Conservation (phyloP, 2,797 vertebrate species). For the Cryptoprocta ferox region DNA sequence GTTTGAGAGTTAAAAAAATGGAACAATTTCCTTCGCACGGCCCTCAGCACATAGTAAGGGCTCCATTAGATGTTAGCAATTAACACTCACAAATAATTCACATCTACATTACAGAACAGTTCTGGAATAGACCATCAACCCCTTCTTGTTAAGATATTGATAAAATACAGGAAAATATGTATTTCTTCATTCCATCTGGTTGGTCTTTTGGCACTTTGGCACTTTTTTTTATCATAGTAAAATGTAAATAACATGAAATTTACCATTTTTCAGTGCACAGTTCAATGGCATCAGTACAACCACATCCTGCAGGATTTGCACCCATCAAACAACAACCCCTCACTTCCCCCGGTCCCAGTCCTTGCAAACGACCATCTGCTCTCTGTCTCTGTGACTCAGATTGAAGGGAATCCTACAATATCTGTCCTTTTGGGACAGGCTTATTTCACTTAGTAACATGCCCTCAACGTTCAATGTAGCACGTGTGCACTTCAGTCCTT, state of each 20-base stretch:
- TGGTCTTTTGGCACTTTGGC: background rate
- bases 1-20: slow-evolving; percentile 20
- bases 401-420: background rate
- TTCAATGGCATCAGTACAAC: background rate
- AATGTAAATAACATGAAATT: background rate
- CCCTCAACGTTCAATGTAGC: background rate
- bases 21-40: background rate
- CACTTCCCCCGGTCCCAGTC: too few relatives aligned
- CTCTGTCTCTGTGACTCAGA: background rate
- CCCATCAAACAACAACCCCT: background rate
- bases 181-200: background rate
- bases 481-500: background rate
- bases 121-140: background rate
- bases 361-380: background rate
- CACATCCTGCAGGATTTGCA: background rate
- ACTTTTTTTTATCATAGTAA: background rate
- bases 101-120: background rate
- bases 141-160: background rate
- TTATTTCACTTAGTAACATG: background rate
- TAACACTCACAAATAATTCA: background rate
- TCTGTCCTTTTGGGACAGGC: background rate
- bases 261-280: background rate
- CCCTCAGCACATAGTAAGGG: background rate
- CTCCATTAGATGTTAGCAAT: background rate
- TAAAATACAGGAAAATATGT: background rate